These are phyloP conservation scores for Lophura swinhoii DNA, from an alignment of 2,797 vertebrate species.

Conservation along the genomic window DNA sequence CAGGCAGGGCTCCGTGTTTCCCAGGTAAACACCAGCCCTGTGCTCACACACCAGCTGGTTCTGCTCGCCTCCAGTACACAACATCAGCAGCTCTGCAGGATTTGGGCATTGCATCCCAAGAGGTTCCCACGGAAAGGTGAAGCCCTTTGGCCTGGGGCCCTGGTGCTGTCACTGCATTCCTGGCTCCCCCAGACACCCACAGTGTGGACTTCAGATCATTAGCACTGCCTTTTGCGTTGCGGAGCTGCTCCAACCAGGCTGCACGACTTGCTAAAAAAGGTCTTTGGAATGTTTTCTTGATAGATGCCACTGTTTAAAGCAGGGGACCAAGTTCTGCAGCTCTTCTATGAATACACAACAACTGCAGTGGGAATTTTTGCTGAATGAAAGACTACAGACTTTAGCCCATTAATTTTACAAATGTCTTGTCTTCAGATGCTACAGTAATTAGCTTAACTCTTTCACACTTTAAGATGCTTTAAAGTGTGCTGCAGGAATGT, in stretches of 20 bases:
- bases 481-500: conserved; percentile 70
- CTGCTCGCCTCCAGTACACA: background rate
- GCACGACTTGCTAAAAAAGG: no score
- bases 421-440: conserved; percentile 66
- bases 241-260: background rate
- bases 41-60: background rate
- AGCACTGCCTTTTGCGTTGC: background rate
- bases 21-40: background rate
- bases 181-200: background rate
- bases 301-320: background rate
- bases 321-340: background rate
- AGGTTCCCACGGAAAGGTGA: background rate
- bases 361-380: conserved; percentile 21
- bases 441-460: conserved; percentile 73
- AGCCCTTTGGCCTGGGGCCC: background rate
- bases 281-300: background rate
- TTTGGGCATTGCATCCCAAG: background rate
- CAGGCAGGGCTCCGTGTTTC: background rate
- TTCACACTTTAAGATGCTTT: conserved; percentile 70
- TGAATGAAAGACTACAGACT: conserved; percentile 55
- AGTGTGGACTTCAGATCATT: fast-evolving
- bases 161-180: background rate
- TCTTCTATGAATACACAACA: background rate
- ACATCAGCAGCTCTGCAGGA: background rate
- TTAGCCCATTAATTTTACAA: conserved; percentile 65